These are phyloP conservation scores for Autographa gamma DNA, from an alignment of 2,888 invertebrate species.

Conservation along the genomic window DNA sequence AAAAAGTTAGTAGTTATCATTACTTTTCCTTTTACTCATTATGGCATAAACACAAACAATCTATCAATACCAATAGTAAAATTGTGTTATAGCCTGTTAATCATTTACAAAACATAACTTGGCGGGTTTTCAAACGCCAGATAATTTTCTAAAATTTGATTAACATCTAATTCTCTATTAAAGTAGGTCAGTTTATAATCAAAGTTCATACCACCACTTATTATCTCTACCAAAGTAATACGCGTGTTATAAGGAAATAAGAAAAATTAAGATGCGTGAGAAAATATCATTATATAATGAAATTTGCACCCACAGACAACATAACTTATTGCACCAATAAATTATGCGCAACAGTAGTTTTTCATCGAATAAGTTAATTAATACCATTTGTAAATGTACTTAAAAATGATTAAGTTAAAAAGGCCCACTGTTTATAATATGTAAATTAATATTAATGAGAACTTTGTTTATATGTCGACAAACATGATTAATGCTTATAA, in stretches of 20 bases:
- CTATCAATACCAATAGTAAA: too few species aligned
- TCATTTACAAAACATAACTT: too few species aligned
- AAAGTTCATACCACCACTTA: background rate
- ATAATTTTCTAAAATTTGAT: too few species aligned
- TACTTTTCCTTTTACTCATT: too few species aligned
- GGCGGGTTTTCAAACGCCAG: too few species aligned
- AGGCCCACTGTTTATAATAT: background rate
- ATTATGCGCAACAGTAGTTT: background rate
- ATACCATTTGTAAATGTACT: background rate
- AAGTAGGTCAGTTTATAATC: background rate
- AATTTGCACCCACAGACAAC: background rate
- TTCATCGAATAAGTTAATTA: conserved; percentile 6
- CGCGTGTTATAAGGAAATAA: background rate
- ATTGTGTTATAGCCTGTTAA: too few species aligned
- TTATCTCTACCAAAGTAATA: background rate
- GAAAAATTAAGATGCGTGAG: conserved; percentile 6
- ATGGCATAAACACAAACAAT: too few species aligned
- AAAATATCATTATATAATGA: background rate
- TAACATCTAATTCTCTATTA: background rate
- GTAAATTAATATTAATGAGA: conserved; percentile 1
- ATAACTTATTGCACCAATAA: background rate
- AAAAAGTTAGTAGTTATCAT: too few species aligned
- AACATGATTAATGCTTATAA: background rate
- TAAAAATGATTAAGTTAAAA: background rate
- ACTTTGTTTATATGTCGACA: background rate